Evolutionary conservation across 2,113 vertebrate species (phyloP).

Genomic region (Ptilonorhynchus violaceus): DNA sequence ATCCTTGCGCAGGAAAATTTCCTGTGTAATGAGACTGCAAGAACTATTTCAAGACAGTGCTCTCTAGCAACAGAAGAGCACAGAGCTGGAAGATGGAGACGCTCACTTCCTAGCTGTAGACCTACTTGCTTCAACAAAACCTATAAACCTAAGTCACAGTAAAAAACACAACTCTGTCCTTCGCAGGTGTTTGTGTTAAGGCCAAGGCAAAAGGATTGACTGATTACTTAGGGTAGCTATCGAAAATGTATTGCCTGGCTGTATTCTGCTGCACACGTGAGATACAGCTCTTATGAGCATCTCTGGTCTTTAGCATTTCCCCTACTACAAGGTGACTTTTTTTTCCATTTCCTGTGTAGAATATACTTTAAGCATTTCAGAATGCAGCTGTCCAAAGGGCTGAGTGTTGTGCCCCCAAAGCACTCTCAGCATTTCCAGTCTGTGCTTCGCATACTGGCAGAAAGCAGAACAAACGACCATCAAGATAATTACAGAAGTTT

Average conservation of each 20-base stretch:
- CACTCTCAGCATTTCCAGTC: not conserved
- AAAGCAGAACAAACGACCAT: not conserved
- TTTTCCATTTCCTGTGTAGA: not conserved
- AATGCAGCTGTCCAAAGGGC: not conserved
- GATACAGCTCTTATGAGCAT: not conserved
- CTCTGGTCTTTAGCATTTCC: not conserved
- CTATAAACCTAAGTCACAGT: not conserved
- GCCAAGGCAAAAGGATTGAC: not conserved
- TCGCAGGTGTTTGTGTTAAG: not conserved
- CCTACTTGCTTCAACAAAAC: not conserved
- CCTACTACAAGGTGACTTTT: not conserved
- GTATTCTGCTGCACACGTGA: not conserved
- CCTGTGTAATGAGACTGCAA: not conserved
- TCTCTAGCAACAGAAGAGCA: not conserved
- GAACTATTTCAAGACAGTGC: not conserved
- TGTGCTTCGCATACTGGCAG: not conserved
- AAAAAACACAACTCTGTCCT: not conserved
- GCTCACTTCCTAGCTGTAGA: not conserved
- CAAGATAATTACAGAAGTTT: not conserved
- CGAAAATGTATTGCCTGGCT: rapidly evolving
- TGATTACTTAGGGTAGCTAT: not conserved
- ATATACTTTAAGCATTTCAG: not conserved
- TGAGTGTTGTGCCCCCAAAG: not conserved
- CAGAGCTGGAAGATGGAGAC: not conserved
- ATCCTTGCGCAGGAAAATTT: not conserved